Conservation (phyloP, 2,113 vertebrate species). For the Hemichromis elongatus region DNA sequence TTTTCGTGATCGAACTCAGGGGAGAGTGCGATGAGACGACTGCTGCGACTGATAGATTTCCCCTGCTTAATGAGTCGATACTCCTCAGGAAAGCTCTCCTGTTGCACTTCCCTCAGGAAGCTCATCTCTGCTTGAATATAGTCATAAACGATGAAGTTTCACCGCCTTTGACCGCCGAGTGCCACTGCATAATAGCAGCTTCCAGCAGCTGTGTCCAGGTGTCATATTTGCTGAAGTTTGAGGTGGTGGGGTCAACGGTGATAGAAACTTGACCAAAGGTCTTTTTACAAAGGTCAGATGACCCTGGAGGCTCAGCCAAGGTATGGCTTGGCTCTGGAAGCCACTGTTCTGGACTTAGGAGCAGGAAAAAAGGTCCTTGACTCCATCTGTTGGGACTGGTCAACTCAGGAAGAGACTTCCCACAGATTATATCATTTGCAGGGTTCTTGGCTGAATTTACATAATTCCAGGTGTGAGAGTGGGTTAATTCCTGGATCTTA, state of each 20-base stretch:
- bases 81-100: neutral
- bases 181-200: neutral
- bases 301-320: no score
- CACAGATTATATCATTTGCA: fast-evolving
- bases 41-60: neutral
- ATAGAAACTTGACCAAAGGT: fast-evolving
- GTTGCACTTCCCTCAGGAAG: fast-evolving
- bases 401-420: fast-evolving
- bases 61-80: neutral
- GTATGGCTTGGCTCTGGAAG: no score
- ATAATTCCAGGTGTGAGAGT: fast-evolving
- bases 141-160: neutral
- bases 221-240: no score
- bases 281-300: no score
- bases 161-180: fast-evolving
- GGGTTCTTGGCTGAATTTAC: no score
- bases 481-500: no score
- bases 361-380: no score
- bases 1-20: fast-evolving
- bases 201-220: neutral
- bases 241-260: neutral
- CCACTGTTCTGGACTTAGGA: fast-evolving
- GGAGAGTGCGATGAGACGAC: neutral
- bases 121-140: fast-evolving
- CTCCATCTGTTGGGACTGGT: no score